These are phyloP conservation scores for Drosophila dunni DNA, from an alignment of 1,140 invertebrate genomes.

Conservation along the genomic window DNA sequence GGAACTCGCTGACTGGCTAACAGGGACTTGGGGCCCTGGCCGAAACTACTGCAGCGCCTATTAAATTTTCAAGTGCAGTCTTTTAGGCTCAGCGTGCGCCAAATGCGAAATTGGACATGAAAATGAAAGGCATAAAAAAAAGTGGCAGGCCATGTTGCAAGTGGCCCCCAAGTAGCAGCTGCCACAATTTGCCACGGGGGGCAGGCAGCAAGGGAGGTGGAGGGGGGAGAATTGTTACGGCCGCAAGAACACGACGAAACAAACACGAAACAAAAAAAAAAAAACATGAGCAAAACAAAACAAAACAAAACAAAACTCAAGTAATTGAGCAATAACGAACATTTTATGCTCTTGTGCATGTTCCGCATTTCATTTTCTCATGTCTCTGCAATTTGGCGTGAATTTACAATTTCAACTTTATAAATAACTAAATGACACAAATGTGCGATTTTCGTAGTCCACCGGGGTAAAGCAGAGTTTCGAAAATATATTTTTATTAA, in stretches of 20 bases:
- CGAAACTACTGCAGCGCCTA: slow-evolving; percentile 60
- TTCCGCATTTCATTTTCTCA: slow-evolving; percentile 28
- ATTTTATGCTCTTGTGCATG: slow-evolving; percentile 47
- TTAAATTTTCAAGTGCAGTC: slow-evolving; percentile 81
- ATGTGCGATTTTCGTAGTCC: neutral
- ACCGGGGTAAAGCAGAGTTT: no score
- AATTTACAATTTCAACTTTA: slow-evolving; percentile 19
- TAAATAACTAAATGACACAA: slow-evolving; percentile 13
- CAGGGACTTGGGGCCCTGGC: slow-evolving; percentile 15
- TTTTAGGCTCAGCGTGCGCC: slow-evolving; percentile 71
- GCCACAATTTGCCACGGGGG: slow-evolving; percentile 60
- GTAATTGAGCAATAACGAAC: slow-evolving; percentile 53
- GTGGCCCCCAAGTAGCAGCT: slow-evolving; percentile 78
- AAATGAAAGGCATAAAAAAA: slow-evolving; percentile 65
- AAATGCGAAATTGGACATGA: slow-evolving; percentile 75
- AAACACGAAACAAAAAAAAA: slow-evolving; percentile 15
- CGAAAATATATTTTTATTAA: neutral
- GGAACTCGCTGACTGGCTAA: neutral
- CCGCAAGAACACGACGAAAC: slow-evolving; percentile 36
- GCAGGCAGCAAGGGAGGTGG: neutral
- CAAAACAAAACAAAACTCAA: slow-evolving; percentile 34
- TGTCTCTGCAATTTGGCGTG: neutral
- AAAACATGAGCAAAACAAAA: slow-evolving; percentile 12
- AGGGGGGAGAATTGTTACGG: neutral
- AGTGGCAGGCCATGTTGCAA: slow-evolving; percentile 53